Conservation (phyloP, 2,113 vertebrate genomes). For the Chrysemys picta region DNA sequence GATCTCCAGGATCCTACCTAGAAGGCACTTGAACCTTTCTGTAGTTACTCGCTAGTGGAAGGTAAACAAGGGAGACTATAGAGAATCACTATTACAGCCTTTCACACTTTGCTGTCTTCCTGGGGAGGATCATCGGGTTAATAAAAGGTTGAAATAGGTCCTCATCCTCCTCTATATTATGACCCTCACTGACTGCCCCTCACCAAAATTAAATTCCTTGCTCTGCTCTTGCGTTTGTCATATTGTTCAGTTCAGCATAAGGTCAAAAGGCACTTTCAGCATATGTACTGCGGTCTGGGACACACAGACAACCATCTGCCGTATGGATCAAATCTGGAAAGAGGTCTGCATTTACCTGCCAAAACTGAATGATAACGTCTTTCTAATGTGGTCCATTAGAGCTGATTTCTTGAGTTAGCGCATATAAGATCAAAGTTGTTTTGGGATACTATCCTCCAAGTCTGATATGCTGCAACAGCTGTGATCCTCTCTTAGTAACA, state of each 20-base stretch:
- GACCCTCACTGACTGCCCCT: neutral
- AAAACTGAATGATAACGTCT: neutral
- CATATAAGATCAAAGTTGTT: neutral
- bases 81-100: neutral
- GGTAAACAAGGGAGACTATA: neutral
- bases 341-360: neutral
- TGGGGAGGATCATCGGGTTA: neutral
- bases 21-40: neutral
- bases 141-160: neutral
- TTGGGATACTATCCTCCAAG: neutral
- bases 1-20: neutral
- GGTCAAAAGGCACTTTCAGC: neutral
- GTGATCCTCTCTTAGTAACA: neutral
- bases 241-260: neutral
- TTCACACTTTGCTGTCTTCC: neutral
- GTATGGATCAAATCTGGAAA: neutral
- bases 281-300: neutral
- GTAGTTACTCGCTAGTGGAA: neutral
- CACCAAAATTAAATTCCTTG: neutral
- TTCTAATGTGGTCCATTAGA: neutral
- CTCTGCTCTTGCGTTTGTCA: neutral
- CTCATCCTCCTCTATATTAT: neutral
- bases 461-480: neutral
- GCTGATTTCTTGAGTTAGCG: rapidly evolving
- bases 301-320: neutral